Percentiles rank a stretch among this genome's conserved stretches.
These are phyloP conservation scores for Dascyllus trimaculatus DNA, from an alignment of 2,113 vertebrate species.

Conservation along the genomic window DNA sequence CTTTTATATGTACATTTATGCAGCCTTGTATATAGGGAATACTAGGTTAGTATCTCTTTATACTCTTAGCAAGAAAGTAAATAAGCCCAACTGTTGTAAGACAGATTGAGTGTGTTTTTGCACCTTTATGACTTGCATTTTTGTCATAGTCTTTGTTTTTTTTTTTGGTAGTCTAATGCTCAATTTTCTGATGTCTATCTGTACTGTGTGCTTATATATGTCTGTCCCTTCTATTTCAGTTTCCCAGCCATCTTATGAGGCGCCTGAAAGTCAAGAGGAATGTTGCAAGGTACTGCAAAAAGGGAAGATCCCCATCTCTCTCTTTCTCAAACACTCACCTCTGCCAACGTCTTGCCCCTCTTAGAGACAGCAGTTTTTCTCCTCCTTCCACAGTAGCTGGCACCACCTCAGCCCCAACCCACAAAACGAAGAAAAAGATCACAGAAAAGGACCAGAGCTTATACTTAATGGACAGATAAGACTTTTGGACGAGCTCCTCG, in stretches of 20 bases:
- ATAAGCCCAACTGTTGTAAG: no score
- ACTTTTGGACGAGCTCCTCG: slow-evolving; percentile 18
- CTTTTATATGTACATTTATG: no score
- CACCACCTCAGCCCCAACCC: slow-evolving; percentile 20
- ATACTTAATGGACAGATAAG: slow-evolving; percentile 38
- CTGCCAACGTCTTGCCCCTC: slow-evolving; percentile 34
- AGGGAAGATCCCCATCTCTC: slow-evolving; percentile 1
- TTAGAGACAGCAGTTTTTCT: slow-evolving; percentile 36
- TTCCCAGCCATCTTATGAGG: slow-evolving; percentile 24
- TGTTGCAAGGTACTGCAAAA: slow-evolving; percentile 74
- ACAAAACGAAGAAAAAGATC: slow-evolving; percentile 32
- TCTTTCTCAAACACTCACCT: slow-evolving; percentile 14
- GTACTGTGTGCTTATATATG: neutral
- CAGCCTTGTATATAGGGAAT: no score
- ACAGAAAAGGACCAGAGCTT: slow-evolving; percentile 28
- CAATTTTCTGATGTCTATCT: neutral
- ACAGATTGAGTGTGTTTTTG: neutral
- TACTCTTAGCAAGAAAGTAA: no score
- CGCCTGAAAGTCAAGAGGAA: slow-evolving; percentile 67
- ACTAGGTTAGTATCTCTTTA: no score
- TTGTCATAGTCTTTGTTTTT: neutral
- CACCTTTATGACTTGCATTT: neutral
- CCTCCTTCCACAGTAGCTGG: slow-evolving; percentile 30
- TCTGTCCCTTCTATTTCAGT: neutral
- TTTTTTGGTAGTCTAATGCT: neutral